These are phyloP conservation scores for Crossocerus cetratus DNA, from an alignment of 2,888 invertebrate species.

Conservation along the genomic window DNA sequence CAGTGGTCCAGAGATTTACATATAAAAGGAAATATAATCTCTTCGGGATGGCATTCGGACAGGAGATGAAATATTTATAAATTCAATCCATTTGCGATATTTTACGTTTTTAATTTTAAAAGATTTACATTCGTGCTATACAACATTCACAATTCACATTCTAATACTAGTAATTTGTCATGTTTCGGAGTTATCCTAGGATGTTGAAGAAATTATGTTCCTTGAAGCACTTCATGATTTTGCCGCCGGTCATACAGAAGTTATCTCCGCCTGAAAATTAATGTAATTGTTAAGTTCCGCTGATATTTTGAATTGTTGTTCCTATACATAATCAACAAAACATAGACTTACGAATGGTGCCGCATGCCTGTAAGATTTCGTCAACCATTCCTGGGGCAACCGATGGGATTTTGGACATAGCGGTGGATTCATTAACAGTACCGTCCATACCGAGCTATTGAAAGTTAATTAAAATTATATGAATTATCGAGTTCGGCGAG, in stretches of 20 bases:
- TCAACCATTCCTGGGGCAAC: conserved; percentile 31
- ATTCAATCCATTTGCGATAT: no score
- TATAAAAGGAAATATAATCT: no score
- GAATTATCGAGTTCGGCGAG: background rate
- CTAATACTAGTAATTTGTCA: background rate
- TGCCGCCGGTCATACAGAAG: conserved; percentile 28
- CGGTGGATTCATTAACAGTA: conserved; percentile 29
- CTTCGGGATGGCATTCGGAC: no score
- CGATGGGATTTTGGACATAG: conserved; percentile 13
- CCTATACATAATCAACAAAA: background rate
- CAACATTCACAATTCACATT: no score
- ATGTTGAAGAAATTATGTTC: conserved; percentile 6
- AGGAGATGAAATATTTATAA: no score
- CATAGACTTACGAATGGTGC: conserved; percentile 21
- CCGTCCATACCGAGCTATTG: conserved; percentile 43
- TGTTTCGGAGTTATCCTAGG: background rate
- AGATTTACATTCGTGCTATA: no score
- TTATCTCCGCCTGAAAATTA: conserved; percentile 30
- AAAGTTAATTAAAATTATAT: background rate
- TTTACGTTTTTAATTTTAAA: no score
- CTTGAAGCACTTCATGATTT: conserved; percentile 28
- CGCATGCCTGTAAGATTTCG: conserved; percentile 26
- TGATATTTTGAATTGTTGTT: background rate
- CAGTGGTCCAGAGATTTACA: no score
- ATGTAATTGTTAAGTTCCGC: background rate